A percentile compares a stretch with the other conserved stretches of the same genome.
Evolutionary conservation across 2,797 vertebrate genomes (phyloP).

Genomic region (Chrysolophus pictus): DNA sequence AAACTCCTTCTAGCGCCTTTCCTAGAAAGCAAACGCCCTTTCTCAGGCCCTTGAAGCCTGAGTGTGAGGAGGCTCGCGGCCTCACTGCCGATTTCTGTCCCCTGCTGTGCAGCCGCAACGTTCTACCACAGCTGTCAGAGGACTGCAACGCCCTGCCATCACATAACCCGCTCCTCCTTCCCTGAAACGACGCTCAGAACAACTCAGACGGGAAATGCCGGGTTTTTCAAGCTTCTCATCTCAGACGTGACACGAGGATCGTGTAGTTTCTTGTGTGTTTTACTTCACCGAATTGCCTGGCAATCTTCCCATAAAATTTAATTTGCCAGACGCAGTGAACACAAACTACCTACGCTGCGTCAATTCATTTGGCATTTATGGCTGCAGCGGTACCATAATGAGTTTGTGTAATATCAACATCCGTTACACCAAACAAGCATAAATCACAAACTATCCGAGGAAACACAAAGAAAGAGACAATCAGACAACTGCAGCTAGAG

Average conservation of each 20-base stretch:
- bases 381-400: not conserved
- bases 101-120: not conserved
- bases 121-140: not conserved
- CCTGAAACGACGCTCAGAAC: not conserved
- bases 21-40: not conserved
- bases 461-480: not conserved
- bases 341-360: not conserved
- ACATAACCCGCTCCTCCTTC: not conserved
- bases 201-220: not conserved
- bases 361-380: not conserved
- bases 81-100: not conserved
- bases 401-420: constrained; percentile 36
- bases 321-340: constrained; percentile 28
- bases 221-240: not conserved
- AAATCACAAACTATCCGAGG: constrained; percentile 29
- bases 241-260: not conserved
- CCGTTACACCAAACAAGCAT: constrained; percentile 32
- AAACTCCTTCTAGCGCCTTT: not conserved
- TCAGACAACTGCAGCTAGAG: not conserved
- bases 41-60: not conserved
- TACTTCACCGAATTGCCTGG: constrained; percentile 7
- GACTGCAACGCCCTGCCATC: not conserved
- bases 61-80: not conserved
- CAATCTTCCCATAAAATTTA: constrained; percentile 16
- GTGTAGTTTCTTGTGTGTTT: not conserved